Base-by-base conservation (phyloP, 2,888 invertebrate species). In the Abrostola triplasia region DNA sequence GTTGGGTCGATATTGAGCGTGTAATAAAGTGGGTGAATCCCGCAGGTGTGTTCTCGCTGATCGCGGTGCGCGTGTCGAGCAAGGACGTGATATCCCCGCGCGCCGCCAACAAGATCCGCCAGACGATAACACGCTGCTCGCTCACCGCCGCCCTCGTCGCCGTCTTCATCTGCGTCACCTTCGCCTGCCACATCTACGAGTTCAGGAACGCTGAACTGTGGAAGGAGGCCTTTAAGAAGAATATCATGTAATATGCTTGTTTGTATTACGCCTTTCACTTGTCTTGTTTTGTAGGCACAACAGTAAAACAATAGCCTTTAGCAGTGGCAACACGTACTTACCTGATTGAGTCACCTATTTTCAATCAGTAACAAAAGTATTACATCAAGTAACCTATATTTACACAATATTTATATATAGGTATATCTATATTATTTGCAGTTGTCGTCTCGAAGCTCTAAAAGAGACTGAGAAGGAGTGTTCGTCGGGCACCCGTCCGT, bases 71-170 rank as follows among this genome's bases (percentile, higher is more conserved):
- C 79, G 97, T 97, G 73, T 97, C 97, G 59, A 97, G 98, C 76
- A 96, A 97, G 73, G 97, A 97, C 82, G 97, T 98, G 67, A 97
- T 98, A 79, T 97, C 98, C 0, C 96, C 97, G 57, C 96, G 97
- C 77, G 98, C 98, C 0, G 97, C 97, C 76, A 96, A 97, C 80
- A 98, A 98, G 92, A 98, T 99, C 72, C 96, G 97, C 41, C 96
- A 97, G 79, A 98, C 97, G 49, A 98, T 98, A 70, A 96, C 98
- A 5, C 96, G 98, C 57, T 97, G 98, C 95, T 97, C 97, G 6
- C 93, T 98, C 37, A 98, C 98, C 81, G 97, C 97, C 0, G 92
- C 97, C 13, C 95, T 98, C 54, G 96, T 97, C 10, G 94, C 98
- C 35, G 95, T 97, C 9, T 97, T 98, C 85, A 97, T 97, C 49